Base-by-base conservation (phyloP, 2,113 vertebrate genomes). In the Solea senegalensis region DNA sequence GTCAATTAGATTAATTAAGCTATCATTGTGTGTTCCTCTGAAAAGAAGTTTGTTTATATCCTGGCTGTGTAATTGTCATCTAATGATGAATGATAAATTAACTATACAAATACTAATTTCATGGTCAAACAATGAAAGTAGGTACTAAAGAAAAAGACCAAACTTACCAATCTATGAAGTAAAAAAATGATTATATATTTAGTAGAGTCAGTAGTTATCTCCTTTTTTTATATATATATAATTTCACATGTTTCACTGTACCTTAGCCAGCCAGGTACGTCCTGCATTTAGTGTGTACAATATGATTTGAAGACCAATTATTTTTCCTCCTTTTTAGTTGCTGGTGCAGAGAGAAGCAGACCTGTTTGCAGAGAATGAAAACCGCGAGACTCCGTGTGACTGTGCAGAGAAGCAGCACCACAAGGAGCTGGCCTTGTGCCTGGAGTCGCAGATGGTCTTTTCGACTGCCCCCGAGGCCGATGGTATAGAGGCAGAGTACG, bases 381-480 rank as follows among this genome's bases (percentile, higher is more conserved):
- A 96, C 90, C 96, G 96, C 84, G 97, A 98, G 92, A 99, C 98
- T 61, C 97, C 98, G 40, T 99, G 98, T 89, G 98, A 99, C 92
- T 98, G 96, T 92, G 97, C 98, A 27, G 98, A 99, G 90, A 97
- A 96, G 85, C 97, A 98, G 59, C 97, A 96, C 88, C 96, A 99
- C 92, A 97, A 97, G 92, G 97, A 98, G 80, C 85, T 99, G 91
- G 98, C 98, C 72, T 95, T 99, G 54, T 96, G 96, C 91, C 93
- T 99, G 89, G 98, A 99, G 93, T 98, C 97, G 69, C 97, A 97
- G 85, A 99, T 99, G 98, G 98, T 99, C 73, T 98, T 99, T 92
- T 98, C 97, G 66, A 94, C 93, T 81, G 96, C 97, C 90, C 96
- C 96, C 3, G 96, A 96, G 85, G 96, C 96, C 48, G 96, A 97